These are phyloP conservation scores for Leptoteleia sp. DNA, from an alignment of 1,140 invertebrate species.

Conservation along the genomic window DNA sequence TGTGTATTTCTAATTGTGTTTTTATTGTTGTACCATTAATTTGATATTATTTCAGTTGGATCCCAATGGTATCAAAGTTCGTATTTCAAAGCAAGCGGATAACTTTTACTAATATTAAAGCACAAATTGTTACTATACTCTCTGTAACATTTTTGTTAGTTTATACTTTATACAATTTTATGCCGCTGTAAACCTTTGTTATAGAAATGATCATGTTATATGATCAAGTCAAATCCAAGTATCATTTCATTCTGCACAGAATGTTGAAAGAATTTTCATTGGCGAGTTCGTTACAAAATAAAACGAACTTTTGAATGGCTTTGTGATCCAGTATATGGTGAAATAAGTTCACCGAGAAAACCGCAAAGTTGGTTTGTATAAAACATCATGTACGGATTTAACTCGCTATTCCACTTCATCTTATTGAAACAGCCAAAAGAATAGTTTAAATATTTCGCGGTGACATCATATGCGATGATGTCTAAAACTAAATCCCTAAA, in stretches of 20 bases:
- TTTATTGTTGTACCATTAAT: slow-evolving; percentile 45
- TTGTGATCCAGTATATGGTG: slow-evolving; percentile 23
- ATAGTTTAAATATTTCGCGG: slow-evolving; percentile 45
- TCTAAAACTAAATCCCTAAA: too few relatives aligned
- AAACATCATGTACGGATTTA: slow-evolving; percentile 36
- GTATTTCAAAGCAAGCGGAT: not conserved
- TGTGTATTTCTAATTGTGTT: slow-evolving; percentile 53
- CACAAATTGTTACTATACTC: too few relatives aligned
- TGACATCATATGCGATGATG: slow-evolving; percentile 20
- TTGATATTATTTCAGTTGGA: slow-evolving; percentile 11
- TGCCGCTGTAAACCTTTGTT: too few relatives aligned
- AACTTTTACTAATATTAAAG: too few relatives aligned
- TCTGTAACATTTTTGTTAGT: too few relatives aligned
- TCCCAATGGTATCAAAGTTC: not conserved
- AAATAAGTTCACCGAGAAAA: slow-evolving; percentile 46
- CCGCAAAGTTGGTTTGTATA: slow-evolving; percentile 42
- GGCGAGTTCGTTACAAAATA: slow-evolving; percentile 29
- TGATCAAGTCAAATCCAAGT: slow-evolving; percentile 22
- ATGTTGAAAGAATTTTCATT: slow-evolving; percentile 30
- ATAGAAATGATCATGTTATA: too few relatives aligned
- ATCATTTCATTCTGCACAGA: slow-evolving; percentile 18
- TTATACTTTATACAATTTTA: too few relatives aligned
- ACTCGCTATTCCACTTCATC: slow-evolving; percentile 9
- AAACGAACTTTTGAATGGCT: slow-evolving; percentile 37
- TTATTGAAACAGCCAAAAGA: slow-evolving; percentile 45